A percentile compares a stretch with the other conserved stretches of the same genome.
phyloP scores from a whole-genome alignment of 2,113 vertebrate species.

The Pantherophis guttatus region DNA sequence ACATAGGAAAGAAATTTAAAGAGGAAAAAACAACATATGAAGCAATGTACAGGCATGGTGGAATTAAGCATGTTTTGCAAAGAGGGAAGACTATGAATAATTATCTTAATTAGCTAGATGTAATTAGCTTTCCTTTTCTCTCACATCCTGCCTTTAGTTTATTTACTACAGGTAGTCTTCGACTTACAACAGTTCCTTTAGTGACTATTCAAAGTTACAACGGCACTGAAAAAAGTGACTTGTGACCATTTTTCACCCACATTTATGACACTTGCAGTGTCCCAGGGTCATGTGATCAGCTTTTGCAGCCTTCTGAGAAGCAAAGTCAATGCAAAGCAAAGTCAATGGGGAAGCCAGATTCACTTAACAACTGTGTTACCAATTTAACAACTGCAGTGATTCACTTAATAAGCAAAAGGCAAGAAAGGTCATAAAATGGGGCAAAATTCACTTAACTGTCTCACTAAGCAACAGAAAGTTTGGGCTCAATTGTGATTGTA shows the following conservation, averaged over 20 bases:
- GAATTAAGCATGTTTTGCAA: neutral
- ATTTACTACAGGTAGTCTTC: neutral
- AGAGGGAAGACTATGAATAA: neutral
- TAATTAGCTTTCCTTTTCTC: neutral
- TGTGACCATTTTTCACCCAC: neutral
- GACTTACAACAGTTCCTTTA: neutral
- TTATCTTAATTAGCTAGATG: neutral
- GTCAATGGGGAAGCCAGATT: neutral
- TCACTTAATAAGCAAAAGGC: neutral
- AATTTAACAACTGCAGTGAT: neutral
- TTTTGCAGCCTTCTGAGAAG: neutral
- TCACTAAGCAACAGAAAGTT: neutral
- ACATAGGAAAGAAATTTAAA: neutral
- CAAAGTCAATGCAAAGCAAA: neutral
- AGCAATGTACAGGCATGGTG: neutral
- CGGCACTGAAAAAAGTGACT: neutral
- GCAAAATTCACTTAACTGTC: neutral
- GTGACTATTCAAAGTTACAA: neutral
- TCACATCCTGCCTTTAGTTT: neutral
- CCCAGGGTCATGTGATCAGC: neutral
- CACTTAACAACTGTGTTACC: neutral
- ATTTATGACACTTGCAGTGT: neutral
- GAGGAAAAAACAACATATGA: neutral
- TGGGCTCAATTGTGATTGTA: neutral
- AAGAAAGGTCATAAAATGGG: neutral